Evolutionary conservation across 2,113 vertebrate species (phyloP), one percentile per base, ranked within the genome.

Genomic region (Microcebus jonahi): DNA sequence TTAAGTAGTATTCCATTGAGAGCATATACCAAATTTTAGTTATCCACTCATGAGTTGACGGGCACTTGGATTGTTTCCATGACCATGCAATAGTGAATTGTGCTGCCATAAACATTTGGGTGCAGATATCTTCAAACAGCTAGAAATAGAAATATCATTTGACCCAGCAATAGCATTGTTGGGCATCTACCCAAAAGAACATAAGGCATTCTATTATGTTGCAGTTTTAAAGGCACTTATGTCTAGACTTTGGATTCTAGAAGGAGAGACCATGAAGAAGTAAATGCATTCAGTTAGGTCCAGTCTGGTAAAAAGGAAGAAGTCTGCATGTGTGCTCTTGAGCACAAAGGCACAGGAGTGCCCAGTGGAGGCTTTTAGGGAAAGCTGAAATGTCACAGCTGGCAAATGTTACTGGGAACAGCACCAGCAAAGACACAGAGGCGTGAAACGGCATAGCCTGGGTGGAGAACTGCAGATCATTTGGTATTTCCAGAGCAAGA

Each of bases 401-500:
- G 57, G 13, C 48, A 0, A 17, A 17, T 75, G 53, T 75, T 59
- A 13, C 39, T 88, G 34, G 17, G 20, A 82, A 25, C 3, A 34
- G 7, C 2, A 21, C 14, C 29, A 36, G 42, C 48, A 50, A 53
- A 71, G 71, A 2, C n/a, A 27, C 45, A n/a, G 2, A 57, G 8
- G 23, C 39, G 2, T 8, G 25, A 82, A 80, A 63, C 1, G 9
- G 34, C n/a, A 3, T 0, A 3, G 14, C 11, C 48, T 13, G 21
- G 6, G 3, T 18, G 25, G n/a, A 68, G 17, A 80, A 63, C 42
- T 17, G 13, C 21, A 53, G 34, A 63, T 7, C 13, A 2, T 8
- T 53, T 53, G n/a, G 34, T 50, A 48, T 67, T 85, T 48, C 6
- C 5, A 42, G 18, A 29, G 10, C 31, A 89, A 34, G 6, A 42